Conservation (phyloP, 2,797 vertebrate species). For the Tiaroga cobitis region DNA sequence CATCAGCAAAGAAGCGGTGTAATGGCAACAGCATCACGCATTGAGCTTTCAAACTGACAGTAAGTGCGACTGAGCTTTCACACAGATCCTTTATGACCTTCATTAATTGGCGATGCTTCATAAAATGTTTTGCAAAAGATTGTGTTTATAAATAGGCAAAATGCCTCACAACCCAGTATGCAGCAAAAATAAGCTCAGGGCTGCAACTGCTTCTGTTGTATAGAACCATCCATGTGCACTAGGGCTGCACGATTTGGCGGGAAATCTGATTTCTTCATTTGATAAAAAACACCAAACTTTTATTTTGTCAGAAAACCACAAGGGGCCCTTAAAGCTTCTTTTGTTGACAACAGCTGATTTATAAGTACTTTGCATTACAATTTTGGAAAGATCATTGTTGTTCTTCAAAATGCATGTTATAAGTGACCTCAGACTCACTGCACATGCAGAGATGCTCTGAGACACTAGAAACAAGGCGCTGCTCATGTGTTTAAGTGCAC, state of each 20-base stretch:
- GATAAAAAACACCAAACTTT: too few species aligned
- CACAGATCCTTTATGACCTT: background rate
- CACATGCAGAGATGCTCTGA: background rate
- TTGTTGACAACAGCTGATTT: too few species aligned
- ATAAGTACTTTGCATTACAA: too few species aligned
- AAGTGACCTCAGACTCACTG: background rate
- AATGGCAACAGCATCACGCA: background rate
- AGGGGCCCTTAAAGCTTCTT: too few species aligned
- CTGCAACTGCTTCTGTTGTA: too few species aligned
- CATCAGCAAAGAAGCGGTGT: background rate
- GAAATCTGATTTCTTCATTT: too few species aligned
- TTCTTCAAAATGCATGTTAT: too few species aligned
- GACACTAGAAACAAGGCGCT: background rate
- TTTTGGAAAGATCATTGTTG: too few species aligned
- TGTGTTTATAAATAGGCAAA: background rate
- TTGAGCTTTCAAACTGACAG: background rate
- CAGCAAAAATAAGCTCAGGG: too few species aligned
- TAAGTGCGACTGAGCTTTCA: background rate
- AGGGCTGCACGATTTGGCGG: background rate
- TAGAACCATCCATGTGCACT: too few species aligned
- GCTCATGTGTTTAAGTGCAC: background rate
- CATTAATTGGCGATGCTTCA: background rate
- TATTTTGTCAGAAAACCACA: too few species aligned
- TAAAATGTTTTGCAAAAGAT: background rate
- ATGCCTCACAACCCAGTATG: too few species aligned